These are phyloP conservation scores for Oncorhynchus masou DNA, from an alignment of 2,113 vertebrate genomes.

Conservation along the genomic window DNA sequence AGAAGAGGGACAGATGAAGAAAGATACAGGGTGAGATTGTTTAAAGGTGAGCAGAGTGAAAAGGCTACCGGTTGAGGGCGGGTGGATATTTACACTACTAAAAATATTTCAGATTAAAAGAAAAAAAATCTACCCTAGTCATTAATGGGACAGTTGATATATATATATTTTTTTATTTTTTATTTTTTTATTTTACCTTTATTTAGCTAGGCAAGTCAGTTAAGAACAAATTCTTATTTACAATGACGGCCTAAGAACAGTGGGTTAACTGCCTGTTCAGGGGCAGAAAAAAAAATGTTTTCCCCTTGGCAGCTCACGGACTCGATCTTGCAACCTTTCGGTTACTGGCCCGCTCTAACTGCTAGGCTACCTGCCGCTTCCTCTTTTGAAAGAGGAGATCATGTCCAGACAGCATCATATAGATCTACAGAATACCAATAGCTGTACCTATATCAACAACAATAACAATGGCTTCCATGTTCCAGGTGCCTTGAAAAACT, in stretches of 20 bases:
- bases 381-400: neutral
- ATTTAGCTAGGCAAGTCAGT: too few species aligned
- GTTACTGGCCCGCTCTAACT: too few species aligned
- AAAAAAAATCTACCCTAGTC: neutral
- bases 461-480: conserved; percentile 15
- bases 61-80: neutral
- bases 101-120: neutral
- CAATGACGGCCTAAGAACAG: too few species aligned
- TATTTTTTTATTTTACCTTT: too few species aligned
- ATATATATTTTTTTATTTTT: too few species aligned
- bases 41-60: neutral
- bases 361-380: too few species aligned
- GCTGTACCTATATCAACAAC: too few species aligned
- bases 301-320: too few species aligned
- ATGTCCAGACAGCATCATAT: neutral
- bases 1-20: neutral
- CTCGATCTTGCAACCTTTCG: too few species aligned
- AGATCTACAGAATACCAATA: neutral
- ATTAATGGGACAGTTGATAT: neutral
- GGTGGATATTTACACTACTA: neutral
- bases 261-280: too few species aligned
- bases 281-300: too few species aligned
- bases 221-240: too few species aligned
- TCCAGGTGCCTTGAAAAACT: conserved; percentile 35
- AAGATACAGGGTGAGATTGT: neutral